A percentile compares a stretch with the other conserved stretches of the same genome.
Conservation (phyloP, 37 sponge, comb jelly and placozoan species). For the Petrosia ficiformis region DNA sequence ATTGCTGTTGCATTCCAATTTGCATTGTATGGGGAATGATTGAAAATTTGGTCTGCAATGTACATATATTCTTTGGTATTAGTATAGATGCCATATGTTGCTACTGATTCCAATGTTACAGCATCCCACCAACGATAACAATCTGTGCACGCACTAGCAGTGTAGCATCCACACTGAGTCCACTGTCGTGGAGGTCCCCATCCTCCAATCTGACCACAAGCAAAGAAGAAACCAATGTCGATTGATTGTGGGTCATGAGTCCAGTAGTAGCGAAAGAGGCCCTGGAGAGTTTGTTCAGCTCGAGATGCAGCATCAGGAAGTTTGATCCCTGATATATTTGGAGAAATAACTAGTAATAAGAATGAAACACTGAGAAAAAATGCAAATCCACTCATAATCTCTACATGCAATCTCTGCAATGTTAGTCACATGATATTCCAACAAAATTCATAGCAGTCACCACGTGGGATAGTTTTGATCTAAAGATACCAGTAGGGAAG, state of each 20-base stretch:
- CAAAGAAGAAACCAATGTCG: constrained; percentile 21
- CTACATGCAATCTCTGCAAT: no score
- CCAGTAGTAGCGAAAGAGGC: constrained; percentile 41
- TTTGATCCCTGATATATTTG: neutral
- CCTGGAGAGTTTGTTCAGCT: constrained; percentile 24
- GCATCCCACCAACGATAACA: constrained; percentile 63
- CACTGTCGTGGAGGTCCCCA: neutral
- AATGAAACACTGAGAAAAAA: no score
- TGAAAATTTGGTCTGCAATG: constrained; percentile 17
- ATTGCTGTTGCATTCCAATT: constrained; percentile 25
- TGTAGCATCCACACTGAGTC: constrained; percentile 11
- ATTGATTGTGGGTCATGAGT: constrained; percentile 5
- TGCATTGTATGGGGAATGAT: constrained; percentile 56
- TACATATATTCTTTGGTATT: neutral
- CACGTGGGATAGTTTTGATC: no score
- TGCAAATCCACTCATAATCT: no score
- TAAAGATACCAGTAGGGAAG: no score
- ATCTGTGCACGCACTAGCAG: constrained; percentile 8
- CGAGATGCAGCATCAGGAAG: constrained; percentile 6
- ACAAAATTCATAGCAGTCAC: no score
- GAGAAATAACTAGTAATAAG: no score
- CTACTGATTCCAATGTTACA: constrained; percentile 32
- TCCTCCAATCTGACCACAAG: constrained; percentile 49
- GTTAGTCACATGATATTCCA: no score
- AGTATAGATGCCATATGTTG: constrained; percentile 41